Base-by-base conservation (phyloP, 2,888 invertebrate species). In the Buathra laborator region DNA sequence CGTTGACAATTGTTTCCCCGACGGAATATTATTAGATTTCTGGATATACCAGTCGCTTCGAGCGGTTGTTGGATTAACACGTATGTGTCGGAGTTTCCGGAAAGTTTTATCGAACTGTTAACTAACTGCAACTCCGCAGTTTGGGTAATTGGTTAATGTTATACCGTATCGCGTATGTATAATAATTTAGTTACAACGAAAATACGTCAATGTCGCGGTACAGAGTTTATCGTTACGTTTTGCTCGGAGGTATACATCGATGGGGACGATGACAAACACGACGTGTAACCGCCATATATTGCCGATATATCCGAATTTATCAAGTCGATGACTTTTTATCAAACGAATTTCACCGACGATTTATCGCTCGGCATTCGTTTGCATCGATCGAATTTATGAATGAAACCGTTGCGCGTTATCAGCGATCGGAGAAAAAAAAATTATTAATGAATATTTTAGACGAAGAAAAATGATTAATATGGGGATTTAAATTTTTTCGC, bases 131-230 rank as follows among this genome's bases (percentile, higher is more conserved):
- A n/a, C 44, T 67, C 43, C 19, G 10, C 24, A 24, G 44, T 29
- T 19, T 32, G n/a, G 29, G 7, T 29, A 29, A 68, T 46, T 24
- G 19, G 14, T 67, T 53, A 53, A 19, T 19, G 53, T 53, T 53
- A 53, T 19, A 16, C 10, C 1, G 9, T 19, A 53, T 62, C 12
- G 46, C 19, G 44, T 46, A 67, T 12, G 6, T 67, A 29, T 24
- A 24, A 66, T 66, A 66, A 37, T n/a, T 66, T 16, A n/a, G 16
- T 43, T 10, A 43, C 44, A 67, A 44, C 29, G 24, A n/a, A 48
- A 19, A 48, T 29, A 44, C 67, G 44, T 67, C 2, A 19, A 2
- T 16, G 16, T 19, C 19, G 53, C 16, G 53, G 19, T 53, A 24
- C 2, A 19, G 7, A 68, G 14, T 32, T 48, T n/a, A n/a, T 67